Evolutionary conservation across 2,113 vertebrate genomes (phyloP).

Genomic region (Felis chaus): DNA sequence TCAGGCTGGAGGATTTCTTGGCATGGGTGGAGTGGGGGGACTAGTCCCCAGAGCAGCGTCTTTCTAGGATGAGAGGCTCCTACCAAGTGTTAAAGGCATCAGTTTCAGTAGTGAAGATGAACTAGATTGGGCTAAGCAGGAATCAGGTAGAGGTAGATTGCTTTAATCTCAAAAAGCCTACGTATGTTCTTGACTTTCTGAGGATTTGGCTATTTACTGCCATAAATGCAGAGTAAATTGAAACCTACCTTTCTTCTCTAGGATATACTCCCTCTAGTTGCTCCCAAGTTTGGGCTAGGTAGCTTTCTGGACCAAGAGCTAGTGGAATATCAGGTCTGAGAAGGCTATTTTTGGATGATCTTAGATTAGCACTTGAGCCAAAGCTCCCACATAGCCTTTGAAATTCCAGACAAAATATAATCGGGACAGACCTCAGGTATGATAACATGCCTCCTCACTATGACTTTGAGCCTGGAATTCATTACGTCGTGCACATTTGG

Average conservation of each 20-base stretch:
- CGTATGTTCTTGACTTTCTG: not conserved
- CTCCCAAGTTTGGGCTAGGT: not conserved
- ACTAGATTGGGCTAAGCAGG: not conserved
- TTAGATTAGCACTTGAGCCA: slow-evolving; percentile 4
- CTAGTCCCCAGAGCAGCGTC: not conserved
- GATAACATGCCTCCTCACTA: not conserved
- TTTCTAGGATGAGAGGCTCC: not conserved
- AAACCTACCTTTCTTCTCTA: not conserved
- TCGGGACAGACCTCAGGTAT: not conserved
- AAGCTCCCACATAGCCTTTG: not conserved
- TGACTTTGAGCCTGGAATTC: not conserved
- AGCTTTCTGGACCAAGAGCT: slow-evolving; percentile 7
- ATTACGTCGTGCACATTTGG: not conserved
- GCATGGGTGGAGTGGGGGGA: not conserved
- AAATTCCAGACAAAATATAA: slow-evolving; percentile 36
- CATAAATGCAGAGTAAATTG: not conserved
- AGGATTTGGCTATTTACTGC: not conserved
- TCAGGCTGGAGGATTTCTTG: not conserved
- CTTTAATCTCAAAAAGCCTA: not conserved
- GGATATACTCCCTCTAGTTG: not conserved
- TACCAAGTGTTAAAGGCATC: not conserved
- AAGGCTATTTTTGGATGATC: not conserved
- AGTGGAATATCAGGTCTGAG: not conserved
- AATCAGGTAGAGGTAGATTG: not conserved
- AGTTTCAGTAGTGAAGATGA: not conserved